These are phyloP conservation scores for Ptilodon capucinus DNA, from an alignment of 2,888 invertebrate species.

Conservation along the genomic window DNA sequence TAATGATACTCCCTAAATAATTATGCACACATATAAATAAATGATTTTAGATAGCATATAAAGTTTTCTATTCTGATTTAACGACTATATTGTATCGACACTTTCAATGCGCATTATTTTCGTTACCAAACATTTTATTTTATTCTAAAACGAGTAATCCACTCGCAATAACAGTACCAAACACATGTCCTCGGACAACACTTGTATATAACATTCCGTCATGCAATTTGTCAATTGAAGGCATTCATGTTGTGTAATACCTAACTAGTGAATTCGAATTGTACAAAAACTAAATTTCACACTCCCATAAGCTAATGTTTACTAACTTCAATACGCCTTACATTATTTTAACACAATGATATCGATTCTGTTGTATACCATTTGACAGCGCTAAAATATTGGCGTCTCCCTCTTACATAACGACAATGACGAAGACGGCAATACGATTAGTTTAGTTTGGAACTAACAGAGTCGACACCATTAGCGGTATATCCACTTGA, in stretches of 20 bases:
- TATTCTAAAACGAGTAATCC: constrained; percentile 37
- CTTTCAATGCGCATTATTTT: constrained; percentile 49
- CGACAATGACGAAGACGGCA: too few species aligned
- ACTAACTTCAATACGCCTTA: constrained; percentile 69
- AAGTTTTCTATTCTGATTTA: constrained; percentile 45
- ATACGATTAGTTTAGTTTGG: too few species aligned
- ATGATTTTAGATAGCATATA: constrained; percentile 28
- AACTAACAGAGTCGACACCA: too few species aligned
- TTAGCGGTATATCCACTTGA: too few species aligned
- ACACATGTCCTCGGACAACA: constrained; percentile 30
- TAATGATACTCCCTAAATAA: constrained; percentile 18
- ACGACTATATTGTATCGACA: constrained; percentile 47
- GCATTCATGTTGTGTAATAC: constrained; percentile 53
- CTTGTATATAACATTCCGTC: constrained; percentile 18
- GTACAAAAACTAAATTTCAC: constrained; percentile 78
- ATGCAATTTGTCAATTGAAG: constrained; percentile 40
- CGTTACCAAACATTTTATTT: constrained; percentile 42
- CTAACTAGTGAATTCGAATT: constrained; percentile 70
- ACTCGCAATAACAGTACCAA: constrained; percentile 35
- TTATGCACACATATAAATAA: constrained; percentile 32
- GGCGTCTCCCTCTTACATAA: too few species aligned
- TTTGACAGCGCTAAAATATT: too few species aligned
- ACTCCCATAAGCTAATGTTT: constrained; percentile 61
- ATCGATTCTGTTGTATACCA: too few species aligned
- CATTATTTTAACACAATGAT: constrained; percentile 71